phyloP scores from a whole-genome alignment of 37 sponge, comb jelly and placozoan species.

The Halichondria panicea region DNA sequence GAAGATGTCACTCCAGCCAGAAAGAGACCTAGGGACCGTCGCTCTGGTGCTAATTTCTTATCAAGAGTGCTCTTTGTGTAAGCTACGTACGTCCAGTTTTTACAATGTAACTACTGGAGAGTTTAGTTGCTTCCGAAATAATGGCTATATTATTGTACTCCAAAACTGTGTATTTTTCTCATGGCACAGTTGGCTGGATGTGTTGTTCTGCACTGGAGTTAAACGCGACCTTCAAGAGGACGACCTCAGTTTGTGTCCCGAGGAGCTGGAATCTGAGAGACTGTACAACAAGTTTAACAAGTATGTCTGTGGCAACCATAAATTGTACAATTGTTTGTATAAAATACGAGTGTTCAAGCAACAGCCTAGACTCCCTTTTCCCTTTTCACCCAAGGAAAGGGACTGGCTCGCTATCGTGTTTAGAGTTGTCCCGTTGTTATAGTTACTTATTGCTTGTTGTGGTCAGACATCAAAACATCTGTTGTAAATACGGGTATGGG shows the following conservation, averaged over 20 bases:
- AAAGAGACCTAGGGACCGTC: slow-evolving; percentile 30
- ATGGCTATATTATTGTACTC: background rate
- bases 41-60: slow-evolving; percentile 21
- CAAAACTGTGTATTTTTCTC: background rate
- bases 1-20: background rate
- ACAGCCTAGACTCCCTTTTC: no score
- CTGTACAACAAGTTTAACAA: slow-evolving; percentile 49
- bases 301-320: slow-evolving; percentile 34
- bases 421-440: no score
- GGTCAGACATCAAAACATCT: no score
- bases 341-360: no score
- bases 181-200: slow-evolving; percentile 64
- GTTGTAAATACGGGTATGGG: no score
- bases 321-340: no score
- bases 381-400: no score
- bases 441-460: no score
- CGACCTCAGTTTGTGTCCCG: slow-evolving; percentile 59
- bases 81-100: no score
- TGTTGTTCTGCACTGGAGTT: slow-evolving; percentile 55
- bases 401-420: no score
- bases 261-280: slow-evolving; percentile 38
- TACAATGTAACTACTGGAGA: background rate
- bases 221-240: slow-evolving; percentile 35
- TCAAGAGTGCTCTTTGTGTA: slow-evolving; percentile 41
- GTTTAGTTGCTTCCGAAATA: no score